Evolutionary conservation across 37 sponge, comb jelly and placozoan genomes (phyloP), one percentile per base, ranked within the genome.

Genomic region (Mnemiopsis leidyi): DNA sequence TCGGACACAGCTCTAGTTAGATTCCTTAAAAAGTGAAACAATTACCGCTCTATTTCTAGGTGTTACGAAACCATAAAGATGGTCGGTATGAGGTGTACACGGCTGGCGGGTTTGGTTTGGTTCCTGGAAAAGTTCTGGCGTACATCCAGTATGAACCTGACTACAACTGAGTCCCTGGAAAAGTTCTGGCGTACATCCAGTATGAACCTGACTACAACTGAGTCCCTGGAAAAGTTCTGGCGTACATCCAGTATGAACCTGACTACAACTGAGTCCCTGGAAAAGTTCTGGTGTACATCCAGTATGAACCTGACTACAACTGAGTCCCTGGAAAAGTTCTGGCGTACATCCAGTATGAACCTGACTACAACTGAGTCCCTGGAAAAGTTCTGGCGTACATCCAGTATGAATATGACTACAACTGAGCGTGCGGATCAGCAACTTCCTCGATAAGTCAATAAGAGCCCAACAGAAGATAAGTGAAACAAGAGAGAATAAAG

Each of bases 101-200:
- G 28, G 40, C 90, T 38, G 90, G 90, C 5, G 90, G 90, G 26
- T 85, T 85, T 39, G 90, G 90, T 32, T 37, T 85, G 24, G 90
- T 85, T 7, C 90, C 90, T 3, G 90, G 90, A 26, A 85, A 85
- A 26, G 61, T 85, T 0, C 90, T 85, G 29, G 90, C 90, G 2
- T 85, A 85, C 90, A 85, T 85, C 48, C 90, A 85, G 25, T 85
- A 85, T 61, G 90, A 85, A 25, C 90, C 90, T 7, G 90, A 85
- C 26, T 85, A 38, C 61, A 40, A 35, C 21, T 85, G 90, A 85
- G 16, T 79, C 16, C 82, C 82, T 3, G 82, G 82, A 23, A 79
- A 79, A 23, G 38, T 79, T 2, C 82, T 79, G 37, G 82, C 90
- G 2, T 85, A 85, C 90, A 85, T 85, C 90, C 90, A 85, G 25